Conservation (phyloP, 1,140 invertebrate species). For the Drosophila serrata region DNA sequence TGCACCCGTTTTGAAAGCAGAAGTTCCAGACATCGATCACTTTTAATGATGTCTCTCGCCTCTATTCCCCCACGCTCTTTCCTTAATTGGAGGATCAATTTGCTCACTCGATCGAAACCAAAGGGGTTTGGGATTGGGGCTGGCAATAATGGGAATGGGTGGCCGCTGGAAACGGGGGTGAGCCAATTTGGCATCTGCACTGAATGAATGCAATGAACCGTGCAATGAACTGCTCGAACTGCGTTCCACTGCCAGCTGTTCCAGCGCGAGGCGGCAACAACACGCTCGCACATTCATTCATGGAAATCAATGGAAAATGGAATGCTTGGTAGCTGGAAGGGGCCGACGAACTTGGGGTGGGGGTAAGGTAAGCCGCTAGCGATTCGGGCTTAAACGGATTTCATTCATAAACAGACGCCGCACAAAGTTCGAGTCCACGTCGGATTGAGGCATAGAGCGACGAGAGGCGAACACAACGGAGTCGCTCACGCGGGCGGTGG, state of each 20-base stretch:
- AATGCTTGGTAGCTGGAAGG: conserved; percentile 7
- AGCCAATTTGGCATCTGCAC: conserved; percentile 35
- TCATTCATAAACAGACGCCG: conserved; percentile 60
- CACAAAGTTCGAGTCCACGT: conserved; percentile 52
- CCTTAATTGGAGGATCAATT: conserved; percentile 57
- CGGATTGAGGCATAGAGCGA: not conserved
- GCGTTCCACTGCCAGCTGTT: conserved; percentile 18
- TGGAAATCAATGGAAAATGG: conserved; percentile 24
- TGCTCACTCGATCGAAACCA: conserved; percentile 43
- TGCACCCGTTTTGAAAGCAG: conserved; percentile 39
- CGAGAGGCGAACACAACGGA: not conserved
- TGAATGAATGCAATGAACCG: conserved; percentile 44
- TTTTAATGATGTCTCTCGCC: conserved; percentile 17
- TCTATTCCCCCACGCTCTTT: conserved; percentile 10
- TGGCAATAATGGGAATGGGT: conserved; percentile 6
- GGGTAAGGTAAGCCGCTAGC: conserved; percentile 34
- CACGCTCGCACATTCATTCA: conserved; percentile 38
- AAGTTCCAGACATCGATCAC: conserved; percentile 34
- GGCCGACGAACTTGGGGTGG: not conserved
- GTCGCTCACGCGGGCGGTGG: conserved; percentile 28
- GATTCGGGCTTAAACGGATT: conserved; percentile 47
- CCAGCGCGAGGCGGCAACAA: not conserved
- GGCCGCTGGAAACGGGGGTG: conserved; percentile 1
- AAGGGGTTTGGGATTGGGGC: conserved; percentile 20
- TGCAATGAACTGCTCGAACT: conserved; percentile 4